Percentiles rank a stretch among this genome's conserved stretches.
phyloP scores from a whole-genome alignment of 2,888 invertebrate species.

The Sinopyrophorus schimmeli region DNA sequence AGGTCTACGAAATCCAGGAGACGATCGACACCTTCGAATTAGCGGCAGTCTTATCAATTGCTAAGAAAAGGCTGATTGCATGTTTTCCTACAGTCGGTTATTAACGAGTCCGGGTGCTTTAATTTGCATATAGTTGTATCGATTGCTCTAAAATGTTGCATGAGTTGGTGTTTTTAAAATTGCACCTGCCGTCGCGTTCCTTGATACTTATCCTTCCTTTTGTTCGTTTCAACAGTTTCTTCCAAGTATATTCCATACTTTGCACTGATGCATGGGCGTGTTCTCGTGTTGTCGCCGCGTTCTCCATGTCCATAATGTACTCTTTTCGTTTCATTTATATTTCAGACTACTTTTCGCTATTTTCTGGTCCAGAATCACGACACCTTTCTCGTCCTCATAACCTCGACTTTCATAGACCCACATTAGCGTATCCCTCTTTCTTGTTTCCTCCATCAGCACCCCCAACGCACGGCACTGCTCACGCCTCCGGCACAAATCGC shows the following conservation, averaged over 20 bases:
- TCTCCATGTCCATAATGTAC: slow-evolving; percentile 25
- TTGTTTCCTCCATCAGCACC: slow-evolving; percentile 59
- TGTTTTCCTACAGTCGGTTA: slow-evolving; percentile 16
- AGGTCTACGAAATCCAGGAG: slow-evolving; percentile 14
- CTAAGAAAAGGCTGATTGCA: slow-evolving; percentile 18
- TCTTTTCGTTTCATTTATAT: slow-evolving; percentile 53
- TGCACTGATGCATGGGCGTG: slow-evolving; percentile 28
- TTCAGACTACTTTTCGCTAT: slow-evolving; percentile 63
- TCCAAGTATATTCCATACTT: slow-evolving; percentile 11
- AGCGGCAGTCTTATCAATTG: slow-evolving; percentile 14
- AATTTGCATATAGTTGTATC: slow-evolving; percentile 20
- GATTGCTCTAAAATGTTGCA: slow-evolving; percentile 15
- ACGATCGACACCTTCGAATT: slow-evolving; percentile 15
- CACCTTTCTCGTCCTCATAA: slow-evolving; percentile 56
- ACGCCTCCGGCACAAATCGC: slow-evolving; percentile 52
- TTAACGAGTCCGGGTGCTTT: slow-evolving; percentile 17
- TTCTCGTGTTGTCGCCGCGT: slow-evolving; percentile 29
- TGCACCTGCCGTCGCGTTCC: slow-evolving; percentile 14
- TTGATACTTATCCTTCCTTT: slow-evolving; percentile 9
- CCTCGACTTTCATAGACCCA: slow-evolving; percentile 60
- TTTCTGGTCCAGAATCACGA: slow-evolving; percentile 63
- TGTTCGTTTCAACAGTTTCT: no score
- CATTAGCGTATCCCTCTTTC: slow-evolving; percentile 63
- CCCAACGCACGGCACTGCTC: slow-evolving; percentile 51
- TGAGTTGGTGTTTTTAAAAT: slow-evolving; percentile 9